Evolutionary conservation across 2,113 vertebrate genomes (phyloP).

Genomic region (Corydoras sp.): DNA sequence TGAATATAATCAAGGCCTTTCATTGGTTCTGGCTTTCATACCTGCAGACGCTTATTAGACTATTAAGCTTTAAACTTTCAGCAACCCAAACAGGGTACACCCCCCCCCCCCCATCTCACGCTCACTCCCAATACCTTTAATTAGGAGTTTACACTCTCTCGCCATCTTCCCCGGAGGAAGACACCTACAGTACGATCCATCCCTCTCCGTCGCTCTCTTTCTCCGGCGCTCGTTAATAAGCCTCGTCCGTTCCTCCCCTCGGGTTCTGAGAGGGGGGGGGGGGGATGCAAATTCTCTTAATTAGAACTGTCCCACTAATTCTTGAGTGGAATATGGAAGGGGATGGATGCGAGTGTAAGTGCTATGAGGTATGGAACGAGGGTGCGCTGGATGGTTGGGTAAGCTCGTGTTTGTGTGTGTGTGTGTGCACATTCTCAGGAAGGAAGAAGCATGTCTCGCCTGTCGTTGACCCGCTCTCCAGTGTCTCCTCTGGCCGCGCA

Average conservation of each 20-base stretch:
- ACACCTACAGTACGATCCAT: slow-evolving; percentile 68
- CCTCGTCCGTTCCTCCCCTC: slow-evolving; percentile 83
- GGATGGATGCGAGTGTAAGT: slow-evolving; percentile 69
- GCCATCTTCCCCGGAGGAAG: slow-evolving; percentile 69
- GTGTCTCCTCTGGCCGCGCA: slow-evolving; percentile 96
- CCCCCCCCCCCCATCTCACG: slow-evolving; percentile 81
- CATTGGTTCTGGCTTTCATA: not conserved
- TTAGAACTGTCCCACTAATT: slow-evolving; percentile 93
- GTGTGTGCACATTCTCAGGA: slow-evolving; percentile 67
- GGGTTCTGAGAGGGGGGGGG: slow-evolving; percentile 72
- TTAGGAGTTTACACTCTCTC: slow-evolving; percentile 97
- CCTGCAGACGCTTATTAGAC: slow-evolving; percentile 2
- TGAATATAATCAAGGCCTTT: too few relatives aligned
- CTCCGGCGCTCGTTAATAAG: slow-evolving; percentile 86
- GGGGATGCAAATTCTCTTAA: slow-evolving; percentile 96
- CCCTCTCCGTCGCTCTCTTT: slow-evolving; percentile 61
- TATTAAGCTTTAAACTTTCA: slow-evolving; percentile 18
- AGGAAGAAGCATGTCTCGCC: slow-evolving; percentile 98
- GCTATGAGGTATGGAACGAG: too few relatives aligned
- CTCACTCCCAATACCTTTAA: slow-evolving; percentile 83
- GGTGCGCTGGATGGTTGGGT: too few relatives aligned
- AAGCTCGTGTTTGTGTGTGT: slow-evolving; percentile 33
- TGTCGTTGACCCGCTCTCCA: slow-evolving; percentile 96
- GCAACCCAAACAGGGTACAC: slow-evolving; percentile 4
- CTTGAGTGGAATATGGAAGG: slow-evolving; percentile 85